Evolutionary conservation across 1,140 invertebrate species (phyloP).

Genomic region (Hylaeus volcanicus): DNA sequence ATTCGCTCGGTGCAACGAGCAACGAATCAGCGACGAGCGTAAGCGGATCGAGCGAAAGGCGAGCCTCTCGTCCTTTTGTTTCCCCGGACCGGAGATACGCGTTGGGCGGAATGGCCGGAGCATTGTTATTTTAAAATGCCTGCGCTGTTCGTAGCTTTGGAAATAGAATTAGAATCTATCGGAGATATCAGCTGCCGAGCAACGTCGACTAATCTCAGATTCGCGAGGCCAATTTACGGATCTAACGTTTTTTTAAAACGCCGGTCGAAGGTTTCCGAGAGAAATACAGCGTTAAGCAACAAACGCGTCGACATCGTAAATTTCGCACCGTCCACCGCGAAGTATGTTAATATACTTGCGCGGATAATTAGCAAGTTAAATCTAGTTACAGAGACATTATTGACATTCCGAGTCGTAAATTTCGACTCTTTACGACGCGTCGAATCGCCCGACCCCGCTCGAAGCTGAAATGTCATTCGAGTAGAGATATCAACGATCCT

Average conservation of each 20-base stretch:
- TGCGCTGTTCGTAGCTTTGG: slow-evolving; percentile 8
- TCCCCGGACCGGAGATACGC: no score
- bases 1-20: no score
- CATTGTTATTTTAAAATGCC: slow-evolving; percentile 29
- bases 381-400: neutral
- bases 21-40: no score
- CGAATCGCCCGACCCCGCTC: neutral
- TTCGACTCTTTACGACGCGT: slow-evolving; percentile 3
- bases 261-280: no score
- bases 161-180: slow-evolving; percentile 40
- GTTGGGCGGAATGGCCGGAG: neutral
- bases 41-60: no score
- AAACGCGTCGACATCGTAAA: no score
- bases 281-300: no score
- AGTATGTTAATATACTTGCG: neutral
- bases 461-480: neutral
- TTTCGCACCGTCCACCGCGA: neutral
- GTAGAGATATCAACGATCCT: neutral
- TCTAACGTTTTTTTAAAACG: no score
- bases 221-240: no score
- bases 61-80: no score
- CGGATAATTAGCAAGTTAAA: slow-evolving; percentile 2
- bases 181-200: slow-evolving; percentile 19
- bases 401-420: slow-evolving; percentile 2
- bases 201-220: no score